A percentile compares a stretch with the other conserved stretches of the same genome.
phyloP scores from a whole-genome alignment of 2,888 invertebrate genomes.

The Corythucha ciliata region DNA sequence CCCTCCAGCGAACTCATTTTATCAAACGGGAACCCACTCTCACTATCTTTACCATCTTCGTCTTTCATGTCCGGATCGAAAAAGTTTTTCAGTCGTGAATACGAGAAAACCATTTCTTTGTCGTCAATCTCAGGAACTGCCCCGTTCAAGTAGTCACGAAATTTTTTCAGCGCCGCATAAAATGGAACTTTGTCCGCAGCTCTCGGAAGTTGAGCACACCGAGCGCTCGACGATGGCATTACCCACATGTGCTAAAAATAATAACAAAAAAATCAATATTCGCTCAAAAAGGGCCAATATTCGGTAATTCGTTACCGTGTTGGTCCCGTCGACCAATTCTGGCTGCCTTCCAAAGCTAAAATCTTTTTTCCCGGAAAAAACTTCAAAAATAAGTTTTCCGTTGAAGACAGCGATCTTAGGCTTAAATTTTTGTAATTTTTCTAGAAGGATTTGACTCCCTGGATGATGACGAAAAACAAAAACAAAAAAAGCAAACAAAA shows the following conservation, averaged over 20 bases:
- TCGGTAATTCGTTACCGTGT: slow-evolving; percentile 60
- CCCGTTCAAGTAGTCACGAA: slow-evolving; percentile 88
- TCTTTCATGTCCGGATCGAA: slow-evolving; percentile 50
- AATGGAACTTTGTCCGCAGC: slow-evolving; percentile 97
- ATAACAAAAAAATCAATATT: slow-evolving; percentile 28
- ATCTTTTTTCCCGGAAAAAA: slow-evolving; percentile 94
- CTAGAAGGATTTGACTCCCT: slow-evolving; percentile 72
- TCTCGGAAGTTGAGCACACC: slow-evolving; percentile 93
- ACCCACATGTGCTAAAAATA: slow-evolving; percentile 92
- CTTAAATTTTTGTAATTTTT: slow-evolving; percentile 82
- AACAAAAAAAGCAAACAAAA: slow-evolving; percentile 14
- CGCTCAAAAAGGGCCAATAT: slow-evolving; percentile 3
- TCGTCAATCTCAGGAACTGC: slow-evolving; percentile 75
- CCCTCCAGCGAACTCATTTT: slow-evolving; percentile 33
- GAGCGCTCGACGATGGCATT: slow-evolving; percentile 96
- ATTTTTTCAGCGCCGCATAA: slow-evolving; percentile 89
- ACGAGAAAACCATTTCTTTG: slow-evolving; percentile 74
- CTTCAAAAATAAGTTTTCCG: slow-evolving; percentile 97
- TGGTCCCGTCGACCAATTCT: slow-evolving; percentile 83
- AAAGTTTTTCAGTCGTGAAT: slow-evolving; percentile 56
- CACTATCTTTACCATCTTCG: slow-evolving; percentile 38
- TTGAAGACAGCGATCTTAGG: slow-evolving; percentile 97
- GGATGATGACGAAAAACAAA: slow-evolving; percentile 32
- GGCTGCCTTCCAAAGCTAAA: slow-evolving; percentile 95
- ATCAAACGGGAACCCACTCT: slow-evolving; percentile 28